Evolutionary conservation across 1,140 invertebrate species (phyloP).

Genomic region (Daktulosphaira vitifoliae): DNA sequence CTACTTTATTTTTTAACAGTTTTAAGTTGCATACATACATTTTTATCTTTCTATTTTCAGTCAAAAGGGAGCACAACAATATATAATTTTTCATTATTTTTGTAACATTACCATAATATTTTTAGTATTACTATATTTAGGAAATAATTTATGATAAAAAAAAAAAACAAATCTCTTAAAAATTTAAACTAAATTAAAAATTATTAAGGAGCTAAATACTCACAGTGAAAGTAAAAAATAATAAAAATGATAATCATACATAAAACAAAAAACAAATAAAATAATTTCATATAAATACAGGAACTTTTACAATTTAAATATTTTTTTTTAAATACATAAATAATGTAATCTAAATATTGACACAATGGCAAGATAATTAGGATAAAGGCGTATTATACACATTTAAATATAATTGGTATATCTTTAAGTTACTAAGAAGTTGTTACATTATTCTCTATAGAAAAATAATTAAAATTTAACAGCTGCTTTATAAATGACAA

Average conservation of each 20-base stretch:
- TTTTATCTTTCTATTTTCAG: constrained; percentile 26
- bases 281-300: constrained; percentile 24
- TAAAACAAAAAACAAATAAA: constrained; percentile 17
- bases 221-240: not conserved
- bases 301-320: constrained; percentile 16
- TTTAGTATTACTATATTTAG: too few relatives aligned
- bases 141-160: constrained; percentile 2
- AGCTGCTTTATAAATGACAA: too few relatives aligned
- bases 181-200: not conserved
- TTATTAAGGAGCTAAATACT: too few relatives aligned
- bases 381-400: too few relatives aligned
- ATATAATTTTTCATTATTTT: not conserved
- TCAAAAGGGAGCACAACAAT: constrained; percentile 23
- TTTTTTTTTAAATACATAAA: not conserved
- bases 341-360: too few relatives aligned
- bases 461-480: too few relatives aligned
- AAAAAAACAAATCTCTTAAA: constrained; percentile 14
- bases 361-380: too few relatives aligned
- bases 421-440: too few relatives aligned
- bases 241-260: constrained; percentile 6
- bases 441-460: too few relatives aligned
- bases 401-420: too few relatives aligned
- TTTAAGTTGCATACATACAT: constrained; percentile 18
- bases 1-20: constrained; percentile 12
- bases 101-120: too few relatives aligned